These are phyloP conservation scores for Pontoporia blainvillei DNA, from an alignment of 2,113 vertebrate species.

Conservation along the genomic window DNA sequence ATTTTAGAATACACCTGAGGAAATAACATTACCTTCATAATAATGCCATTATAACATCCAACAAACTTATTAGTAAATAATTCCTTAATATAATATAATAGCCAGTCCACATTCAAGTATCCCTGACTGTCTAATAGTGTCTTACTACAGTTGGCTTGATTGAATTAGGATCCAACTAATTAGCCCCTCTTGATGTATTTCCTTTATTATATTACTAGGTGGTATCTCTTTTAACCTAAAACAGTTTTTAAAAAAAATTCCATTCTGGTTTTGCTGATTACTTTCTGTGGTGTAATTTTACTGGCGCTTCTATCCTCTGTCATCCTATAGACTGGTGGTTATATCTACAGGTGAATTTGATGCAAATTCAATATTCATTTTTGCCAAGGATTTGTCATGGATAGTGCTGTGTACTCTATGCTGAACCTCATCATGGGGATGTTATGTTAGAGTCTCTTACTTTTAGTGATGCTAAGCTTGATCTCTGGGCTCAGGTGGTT, in stretches of 20 bases:
- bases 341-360: background rate
- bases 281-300: background rate
- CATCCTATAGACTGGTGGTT: background rate
- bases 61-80: background rate
- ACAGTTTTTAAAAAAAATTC: background rate
- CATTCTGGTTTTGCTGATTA: background rate
- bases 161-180: background rate
- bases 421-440: background rate
- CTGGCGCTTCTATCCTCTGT: background rate
- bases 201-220: background rate
- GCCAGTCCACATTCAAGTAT: background rate
- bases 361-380: background rate
- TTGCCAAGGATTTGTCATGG: background rate
- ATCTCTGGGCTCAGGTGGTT: background rate
- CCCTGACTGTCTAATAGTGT: background rate
- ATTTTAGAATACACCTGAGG: background rate
- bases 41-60: background rate
- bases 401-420: background rate
- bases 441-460: background rate
- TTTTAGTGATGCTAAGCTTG: background rate
- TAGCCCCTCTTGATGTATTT: background rate
- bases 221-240: background rate
- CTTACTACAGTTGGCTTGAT: background rate
- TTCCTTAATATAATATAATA: background rate
- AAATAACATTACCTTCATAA: background rate